Evolutionary conservation across 1,140 invertebrate species (phyloP), one percentile per base, ranked within the genome.

Genomic region (Diorhabda elongata): DNA sequence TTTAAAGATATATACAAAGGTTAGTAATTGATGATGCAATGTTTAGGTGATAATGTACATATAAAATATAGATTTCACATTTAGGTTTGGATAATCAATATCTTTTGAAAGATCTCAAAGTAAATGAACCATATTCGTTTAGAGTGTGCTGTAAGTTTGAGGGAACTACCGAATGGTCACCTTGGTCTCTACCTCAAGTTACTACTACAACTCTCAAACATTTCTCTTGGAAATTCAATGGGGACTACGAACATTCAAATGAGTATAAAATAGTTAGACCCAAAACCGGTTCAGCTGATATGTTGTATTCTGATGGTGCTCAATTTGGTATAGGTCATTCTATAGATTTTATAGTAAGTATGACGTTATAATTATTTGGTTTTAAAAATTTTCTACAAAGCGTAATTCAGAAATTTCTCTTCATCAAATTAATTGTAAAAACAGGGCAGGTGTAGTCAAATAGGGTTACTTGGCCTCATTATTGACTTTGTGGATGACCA

Each of bases 81-180:
- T 5, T 57, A 77, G 77, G 77, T 56, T 7, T 69, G 58, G 75
- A 78, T n/a, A 67, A 67, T 6, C 74, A 78, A 59, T 76, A 63
- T 70, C 70, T 78, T 44, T 65, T 73, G 5, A 73, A 75, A 63
- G 76, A 77, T 67, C 62, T 78, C 43, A 61, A 67, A 63, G 64
- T 71, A 43, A 72, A 70, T 60, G 69, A 78, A 67, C 58, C 66
- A 42, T 79, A 79, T 73, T 73, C 75, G 9, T 79, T 77, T 69
- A 67, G 76, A 59, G 75, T 79, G 9, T 73, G 75, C 69, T 78
- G 76, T 64, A 79, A 76, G 64, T 79, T 73, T 60, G 76, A 77
- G 61, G 76, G 76, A n/a, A 63, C 65, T 9, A 64, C 68, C 4
- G 67, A 73, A 3, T 79, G 75, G 75, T 78, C 73, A 63, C 75